These are phyloP conservation scores for Cyrtodaria siliqua DNA, from an alignment of 2,888 invertebrate species.

Conservation along the genomic window DNA sequence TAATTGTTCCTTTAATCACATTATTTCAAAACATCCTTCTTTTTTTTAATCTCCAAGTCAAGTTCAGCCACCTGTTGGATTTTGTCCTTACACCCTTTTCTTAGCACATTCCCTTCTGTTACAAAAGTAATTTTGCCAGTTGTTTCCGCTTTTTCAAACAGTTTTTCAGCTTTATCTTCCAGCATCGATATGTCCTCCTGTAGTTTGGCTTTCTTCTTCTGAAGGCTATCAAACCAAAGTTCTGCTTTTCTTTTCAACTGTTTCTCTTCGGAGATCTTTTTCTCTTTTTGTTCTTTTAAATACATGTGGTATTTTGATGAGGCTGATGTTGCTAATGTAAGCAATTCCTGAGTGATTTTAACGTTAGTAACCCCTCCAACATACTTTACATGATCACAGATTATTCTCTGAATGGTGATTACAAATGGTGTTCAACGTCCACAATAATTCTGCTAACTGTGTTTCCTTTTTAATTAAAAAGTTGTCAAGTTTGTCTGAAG, in stretches of 20 bases:
- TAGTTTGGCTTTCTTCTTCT: slow-evolving; percentile 21
- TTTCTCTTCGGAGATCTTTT: slow-evolving; percentile 10
- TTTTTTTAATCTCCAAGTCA: background rate
- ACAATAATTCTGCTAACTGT: too few species aligned
- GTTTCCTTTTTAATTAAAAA: slow-evolving; percentile 3
- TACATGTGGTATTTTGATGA: slow-evolving; percentile 31
- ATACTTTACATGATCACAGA: slow-evolving; percentile 55
- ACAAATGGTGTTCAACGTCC: slow-evolving; percentile 10
- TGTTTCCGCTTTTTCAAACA: slow-evolving; percentile 36
- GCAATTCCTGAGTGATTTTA: slow-evolving; percentile 24
- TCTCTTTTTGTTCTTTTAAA: slow-evolving; percentile 34
- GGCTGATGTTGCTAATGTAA: slow-evolving; percentile 31
- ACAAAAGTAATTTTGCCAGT: slow-evolving; percentile 36
- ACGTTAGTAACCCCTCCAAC: slow-evolving; percentile 56
- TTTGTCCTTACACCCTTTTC: slow-evolving; percentile 30
- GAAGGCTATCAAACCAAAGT: slow-evolving; percentile 25
- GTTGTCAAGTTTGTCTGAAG: slow-evolving; percentile 4
- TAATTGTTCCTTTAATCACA: too few species aligned
- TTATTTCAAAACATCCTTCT: background rate
- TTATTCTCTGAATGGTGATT: slow-evolving; percentile 45
- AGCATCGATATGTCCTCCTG: slow-evolving; percentile 12
- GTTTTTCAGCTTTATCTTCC: slow-evolving; percentile 19
- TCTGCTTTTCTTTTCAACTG: slow-evolving; percentile 18
- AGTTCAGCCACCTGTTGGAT: slow-evolving; percentile 11
- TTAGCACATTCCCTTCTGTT: slow-evolving; percentile 29